Base-by-base conservation (phyloP, 1,140 invertebrate species). In the Globodera ellingtonae region DNA sequence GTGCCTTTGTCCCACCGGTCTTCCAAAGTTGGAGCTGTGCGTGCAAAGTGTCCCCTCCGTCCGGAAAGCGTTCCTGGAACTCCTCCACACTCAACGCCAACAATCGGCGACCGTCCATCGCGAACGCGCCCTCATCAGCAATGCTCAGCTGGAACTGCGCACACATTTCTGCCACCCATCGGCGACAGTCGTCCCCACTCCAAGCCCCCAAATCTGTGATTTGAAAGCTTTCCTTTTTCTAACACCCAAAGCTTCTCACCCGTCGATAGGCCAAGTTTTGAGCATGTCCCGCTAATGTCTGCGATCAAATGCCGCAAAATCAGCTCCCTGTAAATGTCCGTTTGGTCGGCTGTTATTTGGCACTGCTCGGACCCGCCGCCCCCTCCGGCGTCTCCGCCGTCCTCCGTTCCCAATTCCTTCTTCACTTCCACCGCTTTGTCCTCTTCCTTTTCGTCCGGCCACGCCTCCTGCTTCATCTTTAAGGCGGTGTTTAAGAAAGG, bases 21-120 rank as follows among this genome's bases (percentile, higher is more conserved):
- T 89, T 90, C 90, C 90, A 91, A 4, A 91, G 82, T 75, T 90
- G 90, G 8, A 91, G 82, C 52, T 90, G 89, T 35, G 87, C 84
- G 79, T 85, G 87, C 3, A 91, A 74, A n/a, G 85, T 88, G 7
- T 88, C 81, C 0, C 90, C 90, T 7, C 86, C 85, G n/a, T 85
- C 86, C 10, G 88, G 86, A 15, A 85, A 84, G 47, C 83, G 76
- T 1, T 79, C 73, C 70, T 74, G 78, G 44, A 91, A 89, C n/a
- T 90, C 88, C 10, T 87, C 85, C 50, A 86, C 83, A 4, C 82
- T 80, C 69, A 91, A 81, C 8, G 52, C 71, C 70, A 90, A 86
- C 56, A 91, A 79, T 24, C 80, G 82, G 21, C 80, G 67, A 1
- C 90, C 90, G 18, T 78, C 79, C 56, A 90, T n/a, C 10, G 56